Percentiles rank a stretch among this genome's conserved stretches.
These are phyloP conservation scores for Pangasius krempfi DNA, from an alignment of 2,797 vertebrate genomes.

Conservation along the genomic window DNA sequence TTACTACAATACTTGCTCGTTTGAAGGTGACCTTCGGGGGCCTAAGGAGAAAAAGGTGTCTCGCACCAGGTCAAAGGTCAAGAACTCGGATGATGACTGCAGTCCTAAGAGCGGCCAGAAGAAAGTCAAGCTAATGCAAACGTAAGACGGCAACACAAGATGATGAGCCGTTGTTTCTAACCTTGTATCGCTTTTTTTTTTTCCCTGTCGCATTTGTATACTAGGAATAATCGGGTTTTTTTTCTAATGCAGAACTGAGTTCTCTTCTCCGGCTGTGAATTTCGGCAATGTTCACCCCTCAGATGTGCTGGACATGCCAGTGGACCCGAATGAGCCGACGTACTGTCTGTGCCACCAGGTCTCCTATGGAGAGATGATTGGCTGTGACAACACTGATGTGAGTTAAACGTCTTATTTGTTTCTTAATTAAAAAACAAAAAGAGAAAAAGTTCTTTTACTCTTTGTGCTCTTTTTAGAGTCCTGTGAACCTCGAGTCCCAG, in stretches of 20 bases:
- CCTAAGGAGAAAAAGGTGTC: constrained; percentile 88
- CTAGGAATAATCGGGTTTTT: neutral
- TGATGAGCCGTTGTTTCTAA: neutral
- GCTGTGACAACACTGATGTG: constrained; percentile 89
- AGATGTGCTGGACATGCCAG: constrained; percentile 88
- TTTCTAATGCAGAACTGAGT: constrained; percentile 74
- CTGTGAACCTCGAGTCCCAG: neutral
- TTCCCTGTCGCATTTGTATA: neutral
- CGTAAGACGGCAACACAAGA: constrained; percentile 44
- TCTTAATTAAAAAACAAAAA: too few species aligned
- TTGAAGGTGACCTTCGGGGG: constrained; percentile 77
- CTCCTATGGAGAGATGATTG: constrained; percentile 90
- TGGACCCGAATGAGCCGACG: constrained; percentile 88
- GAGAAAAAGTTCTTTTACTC: neutral
- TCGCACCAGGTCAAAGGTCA: constrained; percentile 84
- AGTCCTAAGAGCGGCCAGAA: constrained; percentile 83
- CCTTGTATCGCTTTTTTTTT: neutral
- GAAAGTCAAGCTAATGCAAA: constrained; percentile 79
- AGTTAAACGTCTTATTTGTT: constrained; percentile 56
- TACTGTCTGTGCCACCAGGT: constrained; percentile 92
- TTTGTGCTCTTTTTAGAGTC: too few species aligned
- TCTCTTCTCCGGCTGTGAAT: constrained; percentile 81
- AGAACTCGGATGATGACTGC: constrained; percentile 86
- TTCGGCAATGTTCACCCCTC: constrained; percentile 88
- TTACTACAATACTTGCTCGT: neutral